phyloP scores from a whole-genome alignment of 2,113 vertebrate species.

The Eudyptes chrysolophus region DNA sequence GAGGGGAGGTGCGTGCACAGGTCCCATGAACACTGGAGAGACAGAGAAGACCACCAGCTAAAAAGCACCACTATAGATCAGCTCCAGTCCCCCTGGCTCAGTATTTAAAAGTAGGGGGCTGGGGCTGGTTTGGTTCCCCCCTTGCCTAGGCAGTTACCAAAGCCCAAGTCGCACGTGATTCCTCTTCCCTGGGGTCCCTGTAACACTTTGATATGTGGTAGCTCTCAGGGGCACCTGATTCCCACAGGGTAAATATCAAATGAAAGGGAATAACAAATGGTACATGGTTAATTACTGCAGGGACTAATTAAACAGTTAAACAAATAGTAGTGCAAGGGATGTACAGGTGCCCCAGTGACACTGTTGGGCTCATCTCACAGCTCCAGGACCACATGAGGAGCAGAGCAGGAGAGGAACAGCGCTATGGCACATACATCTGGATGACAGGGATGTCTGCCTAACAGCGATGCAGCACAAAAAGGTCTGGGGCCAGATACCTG shows the following conservation, averaged over 20 bases:
- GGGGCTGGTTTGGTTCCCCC: not conserved
- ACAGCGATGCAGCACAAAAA: not conserved
- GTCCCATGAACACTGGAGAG: fast-evolving
- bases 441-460: too few relatives aligned
- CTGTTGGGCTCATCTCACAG: not conserved
- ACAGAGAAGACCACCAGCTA: not conserved
- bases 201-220: not conserved
- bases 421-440: fast-evolving
- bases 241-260: not conserved
- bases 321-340: not conserved
- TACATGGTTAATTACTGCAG: not conserved
- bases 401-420: not conserved
- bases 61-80: not conserved
- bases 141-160: not conserved
- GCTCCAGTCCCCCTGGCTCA: not conserved
- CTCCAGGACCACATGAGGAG: not conserved
- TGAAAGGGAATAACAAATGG: constrained; percentile 1
- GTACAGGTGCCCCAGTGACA: not conserved
- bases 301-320: not conserved
- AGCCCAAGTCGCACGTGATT: not conserved
- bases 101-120: not conserved
- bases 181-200: not conserved
- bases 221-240: not conserved
- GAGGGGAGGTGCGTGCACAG: not conserved
- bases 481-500: not conserved